Percentiles rank a stretch among this genome's conserved stretches.
These are phyloP conservation scores for Micromussa lordhowensis DNA, from an alignment of 92 coral and sea anemone species.

Conservation along the genomic window DNA sequence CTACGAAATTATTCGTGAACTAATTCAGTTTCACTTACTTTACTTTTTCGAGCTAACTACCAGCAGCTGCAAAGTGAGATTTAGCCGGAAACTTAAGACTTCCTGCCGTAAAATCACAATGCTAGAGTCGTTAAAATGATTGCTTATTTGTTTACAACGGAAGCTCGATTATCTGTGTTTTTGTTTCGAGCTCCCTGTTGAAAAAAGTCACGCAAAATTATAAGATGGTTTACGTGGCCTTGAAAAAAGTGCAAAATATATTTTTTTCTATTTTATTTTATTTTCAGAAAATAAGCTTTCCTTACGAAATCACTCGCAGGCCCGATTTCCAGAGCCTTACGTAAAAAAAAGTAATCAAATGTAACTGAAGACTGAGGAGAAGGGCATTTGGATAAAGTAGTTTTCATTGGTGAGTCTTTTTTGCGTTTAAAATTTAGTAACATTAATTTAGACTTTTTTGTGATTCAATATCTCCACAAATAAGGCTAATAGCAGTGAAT, in stretches of 20 bases:
- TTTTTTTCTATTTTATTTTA: not conserved
- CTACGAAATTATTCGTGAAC: too few relatives aligned
- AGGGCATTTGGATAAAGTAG: not conserved
- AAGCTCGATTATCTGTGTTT: not conserved
- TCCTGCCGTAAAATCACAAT: conserved; percentile 3
- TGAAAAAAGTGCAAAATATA: not conserved
- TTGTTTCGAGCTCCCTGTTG: not conserved
- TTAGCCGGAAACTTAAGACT: not conserved
- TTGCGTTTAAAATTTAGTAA: not conserved
- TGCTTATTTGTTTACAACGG: not conserved
- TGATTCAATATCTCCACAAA: not conserved
- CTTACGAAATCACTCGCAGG: not conserved
- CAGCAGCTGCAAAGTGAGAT: not conserved
- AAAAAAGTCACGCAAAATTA: not conserved
- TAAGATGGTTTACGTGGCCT: not conserved
- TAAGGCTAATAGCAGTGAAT: not conserved
- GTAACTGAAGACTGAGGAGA: not conserved
- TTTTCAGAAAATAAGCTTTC: not conserved
- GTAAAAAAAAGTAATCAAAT: not conserved
- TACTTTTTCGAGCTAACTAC: not conserved
- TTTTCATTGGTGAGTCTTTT: not conserved
- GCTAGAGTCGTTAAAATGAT: not conserved
- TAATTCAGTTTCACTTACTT: too few relatives aligned
- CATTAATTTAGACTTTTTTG: not conserved
- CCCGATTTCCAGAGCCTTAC: not conserved